A percentile compares a stretch with the other conserved stretches of the same genome.
Conservation (phyloP, 2,113 vertebrate genomes). For the Salvelinus alpinus region DNA sequence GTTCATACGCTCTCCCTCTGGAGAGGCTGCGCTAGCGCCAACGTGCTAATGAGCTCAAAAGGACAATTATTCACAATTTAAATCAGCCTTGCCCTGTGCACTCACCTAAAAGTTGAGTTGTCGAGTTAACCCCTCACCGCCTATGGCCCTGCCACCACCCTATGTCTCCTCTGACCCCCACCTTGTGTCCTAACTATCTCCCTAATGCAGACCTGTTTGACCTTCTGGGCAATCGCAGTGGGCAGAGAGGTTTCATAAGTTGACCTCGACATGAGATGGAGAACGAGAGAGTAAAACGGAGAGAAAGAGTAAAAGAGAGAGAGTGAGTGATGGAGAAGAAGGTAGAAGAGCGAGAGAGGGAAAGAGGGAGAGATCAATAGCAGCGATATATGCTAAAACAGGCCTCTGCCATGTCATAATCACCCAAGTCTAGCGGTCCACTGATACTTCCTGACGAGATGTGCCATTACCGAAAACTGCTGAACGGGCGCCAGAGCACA, state of each 20-base stretch:
- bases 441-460: neutral
- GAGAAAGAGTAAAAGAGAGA: neutral
- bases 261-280: neutral
- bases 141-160: neutral
- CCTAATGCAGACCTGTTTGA: neutral
- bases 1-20: neutral
- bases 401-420: neutral
- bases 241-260: neutral
- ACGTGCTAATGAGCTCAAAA: neutral
- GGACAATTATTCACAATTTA: slow-evolving; percentile 26
- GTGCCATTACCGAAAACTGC: neutral
- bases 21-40: neutral
- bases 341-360: neutral
- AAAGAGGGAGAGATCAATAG: neutral
- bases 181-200: neutral
- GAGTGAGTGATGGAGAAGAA: no score
- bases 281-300: neutral
- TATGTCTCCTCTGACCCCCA: no score
- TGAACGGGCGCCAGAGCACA: neutral
- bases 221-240: neutral
- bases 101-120: neutral
- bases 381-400: neutral
- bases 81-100: slow-evolving; percentile 4
- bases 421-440: neutral
- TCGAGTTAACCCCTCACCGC: neutral